A percentile compares a stretch with the other conserved stretches of the same genome.
Evolutionary conservation across 2,797 vertebrate genomes (phyloP).

Genomic region (Acrossocheilus wenchowensis): DNA sequence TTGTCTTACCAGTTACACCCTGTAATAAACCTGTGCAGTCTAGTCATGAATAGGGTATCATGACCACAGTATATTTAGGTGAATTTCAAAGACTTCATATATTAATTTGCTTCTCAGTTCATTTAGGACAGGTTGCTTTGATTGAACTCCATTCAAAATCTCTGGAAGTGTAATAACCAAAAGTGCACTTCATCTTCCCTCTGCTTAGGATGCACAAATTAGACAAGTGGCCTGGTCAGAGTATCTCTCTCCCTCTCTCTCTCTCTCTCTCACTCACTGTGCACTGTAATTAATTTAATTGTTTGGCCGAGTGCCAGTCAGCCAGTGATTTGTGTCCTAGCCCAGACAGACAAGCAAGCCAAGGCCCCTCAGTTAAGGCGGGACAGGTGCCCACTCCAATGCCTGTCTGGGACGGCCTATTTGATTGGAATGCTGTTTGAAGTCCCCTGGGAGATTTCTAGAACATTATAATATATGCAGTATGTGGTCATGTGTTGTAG

Average conservation of each 20-base stretch:
- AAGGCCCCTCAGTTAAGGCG: slow-evolving; percentile 24
- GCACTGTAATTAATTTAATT: slow-evolving; percentile 60
- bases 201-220: slow-evolving; percentile 51
- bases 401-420: slow-evolving; percentile 37
- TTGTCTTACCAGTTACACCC: neutral
- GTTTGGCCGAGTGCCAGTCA: slow-evolving; percentile 59
- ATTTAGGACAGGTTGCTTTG: slow-evolving; percentile 17
- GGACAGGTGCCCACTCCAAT: slow-evolving; percentile 30
- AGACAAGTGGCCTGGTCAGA: slow-evolving; percentile 43
- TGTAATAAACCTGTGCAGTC: neutral
- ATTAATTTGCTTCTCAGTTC: neutral
- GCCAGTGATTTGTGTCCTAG: slow-evolving; percentile 53
- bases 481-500: slow-evolving; percentile 26
- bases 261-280: slow-evolving; percentile 7
- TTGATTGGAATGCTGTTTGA: slow-evolving; percentile 48
- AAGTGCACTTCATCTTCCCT: slow-evolving; percentile 48
- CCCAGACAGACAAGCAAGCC: slow-evolving; percentile 35
- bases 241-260: slow-evolving; percentile 20
- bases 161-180: slow-evolving; percentile 37
- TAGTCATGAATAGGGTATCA: neutral
- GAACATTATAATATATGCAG: slow-evolving; percentile 22
- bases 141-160: slow-evolving; percentile 30
- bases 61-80: neutral
- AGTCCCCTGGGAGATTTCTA: slow-evolving; percentile 79
- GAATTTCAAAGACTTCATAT: neutral